Conservation (phyloP, 2,797 vertebrate species). For the Percopsis omiscomaycus region DNA sequence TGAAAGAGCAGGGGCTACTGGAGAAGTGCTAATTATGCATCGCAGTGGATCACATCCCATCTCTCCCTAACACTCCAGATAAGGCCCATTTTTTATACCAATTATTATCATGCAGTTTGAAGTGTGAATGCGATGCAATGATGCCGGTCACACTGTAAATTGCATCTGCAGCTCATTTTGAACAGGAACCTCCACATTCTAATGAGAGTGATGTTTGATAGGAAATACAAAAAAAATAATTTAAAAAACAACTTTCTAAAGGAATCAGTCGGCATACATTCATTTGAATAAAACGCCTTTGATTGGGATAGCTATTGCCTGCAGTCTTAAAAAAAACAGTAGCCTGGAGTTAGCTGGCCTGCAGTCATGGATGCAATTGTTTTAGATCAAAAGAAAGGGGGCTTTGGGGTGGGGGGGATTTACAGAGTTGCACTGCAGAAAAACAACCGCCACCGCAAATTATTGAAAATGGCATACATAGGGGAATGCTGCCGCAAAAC, state of each 20-base stretch:
- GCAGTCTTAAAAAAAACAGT: constrained; percentile 65
- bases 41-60: constrained; percentile 8
- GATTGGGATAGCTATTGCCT: constrained; percentile 74
- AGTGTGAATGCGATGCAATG: constrained; percentile 31
- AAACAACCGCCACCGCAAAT: constrained; percentile 38
- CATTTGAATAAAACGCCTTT: constrained; percentile 76
- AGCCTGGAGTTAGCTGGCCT: constrained; percentile 69
- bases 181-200: constrained; percentile 62
- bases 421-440: constrained; percentile 24
- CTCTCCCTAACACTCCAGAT: too few relatives aligned
- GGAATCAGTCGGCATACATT: constrained; percentile 73
- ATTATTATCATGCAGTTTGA: constrained; percentile 15
- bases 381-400: constrained; percentile 61
- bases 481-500: constrained; percentile 4
- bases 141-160: constrained; percentile 33
- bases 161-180: constrained; percentile 56
- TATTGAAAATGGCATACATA: constrained; percentile 53
- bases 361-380: constrained; percentile 64
- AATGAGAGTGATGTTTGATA: constrained; percentile 69
- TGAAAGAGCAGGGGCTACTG: constrained; percentile 6
- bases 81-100: constrained; percentile 24
- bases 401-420: constrained; percentile 14
- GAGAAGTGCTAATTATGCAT: constrained; percentile 9
- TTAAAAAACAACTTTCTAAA: constrained; percentile 47
- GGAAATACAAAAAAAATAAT: constrained; percentile 60